A percentile compares a stretch with the other conserved stretches of the same genome.
These are phyloP conservation scores for Hydractinia echinata DNA, from an alignment of 30 jellyfish, hydroid and myxozoan species.

Conservation along the genomic window DNA sequence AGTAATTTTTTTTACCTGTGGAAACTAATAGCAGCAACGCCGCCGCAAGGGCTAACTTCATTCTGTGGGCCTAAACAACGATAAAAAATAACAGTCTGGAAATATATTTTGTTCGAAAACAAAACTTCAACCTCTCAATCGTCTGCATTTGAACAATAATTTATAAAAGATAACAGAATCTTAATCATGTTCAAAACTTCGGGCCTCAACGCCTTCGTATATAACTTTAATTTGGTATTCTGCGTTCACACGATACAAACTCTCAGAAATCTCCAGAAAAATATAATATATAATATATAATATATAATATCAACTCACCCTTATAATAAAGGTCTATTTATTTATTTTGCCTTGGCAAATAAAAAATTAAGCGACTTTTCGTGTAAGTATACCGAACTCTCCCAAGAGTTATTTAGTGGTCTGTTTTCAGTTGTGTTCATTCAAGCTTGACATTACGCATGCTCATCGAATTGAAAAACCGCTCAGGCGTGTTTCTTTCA, in stretches of 20 bases:
- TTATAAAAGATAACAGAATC: too few relatives aligned
- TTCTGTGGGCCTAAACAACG: conserved; percentile 26
- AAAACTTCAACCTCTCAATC: too few relatives aligned
- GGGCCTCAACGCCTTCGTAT: too few relatives aligned
- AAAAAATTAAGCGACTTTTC: background rate
- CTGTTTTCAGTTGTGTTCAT: conserved; percentile 40
- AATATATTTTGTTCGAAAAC: too few relatives aligned
- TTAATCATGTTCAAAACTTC: too few relatives aligned
- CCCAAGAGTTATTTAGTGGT: conserved; percentile 11
- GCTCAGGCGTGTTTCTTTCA: conserved; percentile 26
- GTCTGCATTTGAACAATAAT: too few relatives aligned
- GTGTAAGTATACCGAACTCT: conserved; percentile 27
- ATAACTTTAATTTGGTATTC: too few relatives aligned
- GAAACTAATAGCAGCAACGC: conserved; percentile 18
- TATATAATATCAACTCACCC: conserved; percentile 19
- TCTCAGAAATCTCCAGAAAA: background rate
- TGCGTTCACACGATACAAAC: too few relatives aligned
- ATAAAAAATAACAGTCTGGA: too few relatives aligned
- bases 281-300: background rate
- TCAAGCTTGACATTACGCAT: conserved; percentile 42
- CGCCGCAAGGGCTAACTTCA: conserved; percentile 58
- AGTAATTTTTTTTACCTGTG: conserved; percentile 19
- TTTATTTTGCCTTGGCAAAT: conserved; percentile 16
- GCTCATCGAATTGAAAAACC: conserved; percentile 22
- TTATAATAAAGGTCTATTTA: conserved; percentile 1